Evolutionary conservation across 23 tunicate species (phyloP), one percentile per base, ranked within the genome.

Genomic region (Trididemnum clinides): DNA sequence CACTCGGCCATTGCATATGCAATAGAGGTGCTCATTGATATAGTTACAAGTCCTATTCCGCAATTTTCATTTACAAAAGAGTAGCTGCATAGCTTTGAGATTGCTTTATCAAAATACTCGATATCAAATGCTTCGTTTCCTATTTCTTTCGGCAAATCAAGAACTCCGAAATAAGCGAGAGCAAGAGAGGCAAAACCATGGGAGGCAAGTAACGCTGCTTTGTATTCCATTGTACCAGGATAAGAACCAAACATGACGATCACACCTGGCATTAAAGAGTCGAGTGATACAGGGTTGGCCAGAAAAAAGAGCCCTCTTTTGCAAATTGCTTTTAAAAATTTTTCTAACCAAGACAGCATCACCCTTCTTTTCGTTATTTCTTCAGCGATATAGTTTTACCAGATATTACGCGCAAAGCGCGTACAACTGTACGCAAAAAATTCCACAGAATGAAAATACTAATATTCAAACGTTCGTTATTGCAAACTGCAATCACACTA

Each of bases 181-280:
- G 87, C 92, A 63, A 88, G 28, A 39, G 92, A 23, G 25, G 88
- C 92, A 82, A 73, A 88, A 10, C 92, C 92, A 64, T 88, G 88
- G 1, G 87, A 82, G 1, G 92, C 92, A 1, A 82, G 78, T 22
- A 88, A 39, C 1, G 92, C 28, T 25, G 92, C 87, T 82, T 82
- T 88, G 44, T 26, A 88, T 73, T 88, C 92, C 78, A 88, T 19
- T 0, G 80, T 78, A 28, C 92, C 92, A 82, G 87, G 87, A 79
- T 27, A 58, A 59, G 87, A 57, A 18, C 92, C 92, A 64, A 88
- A 88, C 87, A 88, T 36, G 2, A 72, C 57, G 21, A 88, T 64
- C n/a, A 88, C 78, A 19, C 84, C 92, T 88, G 30, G 39, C 64
- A 72, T 23, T 26, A 28, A 10, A 71, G n/a, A n/a, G n/a, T n/a